Evolutionary conservation across 2,113 vertebrate species (phyloP).

Genomic region (Apus apus): DNA sequence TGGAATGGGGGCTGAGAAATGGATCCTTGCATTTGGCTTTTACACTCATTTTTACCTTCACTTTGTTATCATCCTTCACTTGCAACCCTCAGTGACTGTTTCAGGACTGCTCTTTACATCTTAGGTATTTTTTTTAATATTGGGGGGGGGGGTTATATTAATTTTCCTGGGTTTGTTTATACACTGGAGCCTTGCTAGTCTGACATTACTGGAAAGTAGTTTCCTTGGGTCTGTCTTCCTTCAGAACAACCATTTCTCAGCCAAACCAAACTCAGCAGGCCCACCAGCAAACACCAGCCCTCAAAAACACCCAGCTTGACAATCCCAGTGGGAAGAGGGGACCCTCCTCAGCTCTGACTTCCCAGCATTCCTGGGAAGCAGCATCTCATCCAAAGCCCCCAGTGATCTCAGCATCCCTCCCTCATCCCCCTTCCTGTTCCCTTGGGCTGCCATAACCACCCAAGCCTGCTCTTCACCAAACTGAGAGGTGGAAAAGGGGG

Average conservation of each 20-base stretch:
- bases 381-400: neutral
- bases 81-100: accelerated
- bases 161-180: neutral
- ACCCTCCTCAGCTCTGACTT: neutral
- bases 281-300: neutral
- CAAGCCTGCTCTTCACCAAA: accelerated
- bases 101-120: neutral
- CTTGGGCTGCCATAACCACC: neutral
- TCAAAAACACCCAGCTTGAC: accelerated
- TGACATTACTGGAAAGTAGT: neutral
- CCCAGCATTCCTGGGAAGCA: accelerated
- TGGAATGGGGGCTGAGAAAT: neutral
- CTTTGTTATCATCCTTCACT: neutral
- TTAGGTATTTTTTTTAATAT: neutral
- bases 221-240: neutral
- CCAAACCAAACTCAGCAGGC: neutral
- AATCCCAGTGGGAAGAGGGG: neutral
- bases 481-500: neutral
- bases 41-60: neutral
- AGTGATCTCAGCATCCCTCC: neutral
- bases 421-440: neutral
- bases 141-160: too few species aligned
- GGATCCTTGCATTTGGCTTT: neutral
- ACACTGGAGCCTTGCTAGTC: neutral
- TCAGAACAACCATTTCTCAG: neutral